Evolutionary conservation across 2,797 vertebrate species (phyloP), one percentile per base, ranked within the genome.

Genomic region (Gambusia yucatana): DNA sequence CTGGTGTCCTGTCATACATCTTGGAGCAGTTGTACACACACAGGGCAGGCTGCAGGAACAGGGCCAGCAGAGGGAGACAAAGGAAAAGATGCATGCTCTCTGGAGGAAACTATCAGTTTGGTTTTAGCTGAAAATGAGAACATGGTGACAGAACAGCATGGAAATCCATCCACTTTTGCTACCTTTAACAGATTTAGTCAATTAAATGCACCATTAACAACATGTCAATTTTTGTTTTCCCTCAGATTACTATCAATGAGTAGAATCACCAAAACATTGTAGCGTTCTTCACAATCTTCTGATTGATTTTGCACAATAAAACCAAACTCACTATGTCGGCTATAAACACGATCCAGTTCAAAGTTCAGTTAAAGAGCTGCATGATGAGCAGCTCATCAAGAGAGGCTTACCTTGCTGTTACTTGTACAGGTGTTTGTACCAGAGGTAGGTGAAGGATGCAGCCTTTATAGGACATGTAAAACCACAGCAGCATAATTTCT

Each of bases 21-120:
- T 90, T 72, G 0, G 95, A 91, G 83, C 96, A 97, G 89, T 95
- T 96, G 80, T 93, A 94, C 8, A 83, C n/a, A 20, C 90, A 85
- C n/a, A 84, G 36, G 75, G 89, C 84, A 0, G 92, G 90, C 46
- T 91, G 91, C 41, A 95, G 65, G n/a, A 92, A 43, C 55, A 90
- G n/a, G 36, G 73, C 88, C 94, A 96, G 69, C 72, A 94, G 85
- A 79, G 85, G 86, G 86, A 96, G 82, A 84, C 85, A 92, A 36
- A 92, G 61, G 25, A 13, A 69, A 48, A 77, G 43, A 47, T n/a
- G 17, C 91, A 92, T 94, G 74, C 4, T 91, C 70, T 72, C 59
- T 50, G 61, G 22, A 81, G 17, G 55, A 82, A 17, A 39, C 6
- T 44, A 13, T 57, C n/a, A 44, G 30, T 57, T 6, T 16, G 20